These are phyloP conservation scores for Piaya cayana DNA, from an alignment of 2,113 vertebrate species.

Conservation along the genomic window DNA sequence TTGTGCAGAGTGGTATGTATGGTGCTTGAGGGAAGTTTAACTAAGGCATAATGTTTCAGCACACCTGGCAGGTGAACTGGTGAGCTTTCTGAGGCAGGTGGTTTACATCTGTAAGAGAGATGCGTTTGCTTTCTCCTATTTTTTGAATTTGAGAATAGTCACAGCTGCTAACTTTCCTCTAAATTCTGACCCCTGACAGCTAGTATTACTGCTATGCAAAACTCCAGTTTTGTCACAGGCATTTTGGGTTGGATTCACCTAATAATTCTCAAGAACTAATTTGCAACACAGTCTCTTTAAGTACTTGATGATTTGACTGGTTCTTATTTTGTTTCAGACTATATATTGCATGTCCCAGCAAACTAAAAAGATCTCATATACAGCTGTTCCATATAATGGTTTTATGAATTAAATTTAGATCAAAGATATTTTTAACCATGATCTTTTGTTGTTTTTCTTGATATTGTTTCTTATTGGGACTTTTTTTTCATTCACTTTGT, in stretches of 20 bases:
- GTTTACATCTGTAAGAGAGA: not conserved
- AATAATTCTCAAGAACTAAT: not conserved
- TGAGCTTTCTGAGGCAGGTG: not conserved
- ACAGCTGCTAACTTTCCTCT: not conserved
- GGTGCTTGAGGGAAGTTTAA: not conserved
- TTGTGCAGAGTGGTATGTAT: not conserved
- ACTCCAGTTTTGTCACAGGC: not conserved
- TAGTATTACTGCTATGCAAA: not conserved
- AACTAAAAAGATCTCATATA: not conserved
- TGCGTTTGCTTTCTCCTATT: not conserved
- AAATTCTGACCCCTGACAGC: not conserved
- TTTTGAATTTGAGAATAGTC: not conserved
- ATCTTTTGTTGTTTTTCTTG: not conserved
- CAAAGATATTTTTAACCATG: not conserved
- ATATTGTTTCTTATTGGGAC: not conserved
- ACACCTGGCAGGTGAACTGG: not conserved
- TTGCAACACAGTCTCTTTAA: not conserved
- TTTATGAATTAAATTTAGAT: not conserved
- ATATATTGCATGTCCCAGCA: not conserved
- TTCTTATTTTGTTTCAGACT: slow-evolving; percentile 9
- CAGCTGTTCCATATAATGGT: not conserved
- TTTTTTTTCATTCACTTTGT: not conserved
- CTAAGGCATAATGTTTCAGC: not conserved
- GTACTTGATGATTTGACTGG: not conserved
- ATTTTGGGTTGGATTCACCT: not conserved